Evolutionary conservation across 2,888 invertebrate species (phyloP).

Genomic region (Zonitis immaculata): DNA sequence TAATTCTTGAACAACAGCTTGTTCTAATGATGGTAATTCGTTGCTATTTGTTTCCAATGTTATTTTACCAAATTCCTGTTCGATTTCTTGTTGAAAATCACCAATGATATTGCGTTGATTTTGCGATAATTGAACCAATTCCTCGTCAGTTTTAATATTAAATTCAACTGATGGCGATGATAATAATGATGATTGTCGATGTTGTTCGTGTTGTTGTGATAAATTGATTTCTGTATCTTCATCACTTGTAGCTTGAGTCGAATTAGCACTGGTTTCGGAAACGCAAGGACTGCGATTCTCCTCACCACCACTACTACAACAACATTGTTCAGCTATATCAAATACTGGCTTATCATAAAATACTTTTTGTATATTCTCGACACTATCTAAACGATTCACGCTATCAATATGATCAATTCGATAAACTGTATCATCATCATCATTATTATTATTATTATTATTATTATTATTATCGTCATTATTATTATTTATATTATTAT

Average conservation of each 20-base stretch:
- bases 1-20: conserved; percentile 37
- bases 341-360: conserved; percentile 57
- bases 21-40: conserved; percentile 25
- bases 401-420: conserved; percentile 46
- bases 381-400: conserved; percentile 51
- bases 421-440: conserved; percentile 37
- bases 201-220: conserved; percentile 14
- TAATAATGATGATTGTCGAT: no score
- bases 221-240: conserved; percentile 36
- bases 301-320: no score
- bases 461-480: conserved; percentile 39
- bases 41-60: conserved; percentile 32
- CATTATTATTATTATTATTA: conserved; percentile 52
- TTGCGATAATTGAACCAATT: conserved; percentile 13
- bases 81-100: conserved; percentile 58
- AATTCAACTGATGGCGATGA: conserved; percentile 29
- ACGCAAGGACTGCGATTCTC: conserved; percentile 30
- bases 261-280: conserved; percentile 35
- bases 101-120: conserved; percentile 47
- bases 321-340: conserved; percentile 47
- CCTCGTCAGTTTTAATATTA: conserved; percentile 33
- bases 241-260: conserved; percentile 34
- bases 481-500: conserved; percentile 42
- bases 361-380: conserved; percentile 52
- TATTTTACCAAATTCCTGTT: conserved; percentile 55